Evolutionary conservation across 2,888 invertebrate genomes (phyloP).

Genomic region (Hypselothyrea guttata): DNA sequence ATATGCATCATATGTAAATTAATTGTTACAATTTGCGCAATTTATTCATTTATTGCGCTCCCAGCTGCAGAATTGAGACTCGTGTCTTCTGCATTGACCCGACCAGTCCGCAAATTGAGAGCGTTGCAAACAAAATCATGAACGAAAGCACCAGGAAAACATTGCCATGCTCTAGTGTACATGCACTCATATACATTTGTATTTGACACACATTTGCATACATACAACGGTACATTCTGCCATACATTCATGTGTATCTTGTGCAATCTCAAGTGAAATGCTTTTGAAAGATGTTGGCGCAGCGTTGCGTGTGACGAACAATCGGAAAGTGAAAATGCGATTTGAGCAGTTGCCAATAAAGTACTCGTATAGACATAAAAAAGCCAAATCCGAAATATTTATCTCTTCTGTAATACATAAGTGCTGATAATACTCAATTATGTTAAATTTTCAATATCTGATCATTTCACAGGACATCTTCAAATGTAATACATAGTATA

Average conservation of each 20-base stretch:
- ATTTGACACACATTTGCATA: constrained; percentile 6
- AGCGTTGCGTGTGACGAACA: constrained; percentile 42
- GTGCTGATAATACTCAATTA: no score
- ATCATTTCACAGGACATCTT: no score
- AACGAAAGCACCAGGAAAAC: constrained; percentile 43
- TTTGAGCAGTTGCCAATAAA: constrained; percentile 36
- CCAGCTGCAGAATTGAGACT: constrained; percentile 13
- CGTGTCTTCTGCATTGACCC: constrained; percentile 46
- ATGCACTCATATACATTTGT: not conserved
- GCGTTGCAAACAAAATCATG: constrained; percentile 55
- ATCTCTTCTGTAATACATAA: no score
- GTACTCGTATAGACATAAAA: constrained; percentile 2
- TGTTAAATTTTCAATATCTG: no score
- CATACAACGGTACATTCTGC: constrained; percentile 61
- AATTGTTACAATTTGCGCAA: constrained; percentile 16
- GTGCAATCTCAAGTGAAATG: constrained; percentile 69
- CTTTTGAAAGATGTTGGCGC: constrained; percentile 24
- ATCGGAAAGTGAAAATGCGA: constrained; percentile 48
- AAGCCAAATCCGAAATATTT: not conserved
- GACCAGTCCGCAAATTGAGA: constrained; percentile 46
- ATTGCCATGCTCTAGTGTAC: not conserved
- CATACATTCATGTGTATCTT: no score
- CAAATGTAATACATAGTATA: no score
- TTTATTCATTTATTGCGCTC: constrained; percentile 13
- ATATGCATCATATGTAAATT: constrained; percentile 42